Conservation (phyloP, 2,797 vertebrate species). For the Sebastes nivosus region DNA sequence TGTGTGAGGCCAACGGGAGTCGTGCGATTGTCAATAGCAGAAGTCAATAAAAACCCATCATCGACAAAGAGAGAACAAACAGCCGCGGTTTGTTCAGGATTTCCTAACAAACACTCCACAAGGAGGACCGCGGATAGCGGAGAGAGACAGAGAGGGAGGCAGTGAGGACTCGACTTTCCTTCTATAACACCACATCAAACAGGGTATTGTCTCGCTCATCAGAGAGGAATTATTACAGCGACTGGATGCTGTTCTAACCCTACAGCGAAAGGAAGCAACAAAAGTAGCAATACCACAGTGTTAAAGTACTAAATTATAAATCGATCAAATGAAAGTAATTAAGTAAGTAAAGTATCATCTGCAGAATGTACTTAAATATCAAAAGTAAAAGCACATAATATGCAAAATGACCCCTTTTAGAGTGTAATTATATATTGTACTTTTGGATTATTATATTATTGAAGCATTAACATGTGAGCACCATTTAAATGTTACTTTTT, state of each 20-base stretch:
- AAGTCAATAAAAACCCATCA: slow-evolving; percentile 85
- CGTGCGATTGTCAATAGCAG: slow-evolving; percentile 84
- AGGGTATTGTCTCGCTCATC: background rate
- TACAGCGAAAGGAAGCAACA: background rate
- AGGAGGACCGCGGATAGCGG: slow-evolving; percentile 47
- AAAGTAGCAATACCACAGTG: background rate
- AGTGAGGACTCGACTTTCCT: slow-evolving; percentile 27
- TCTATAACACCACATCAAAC: slow-evolving; percentile 23
- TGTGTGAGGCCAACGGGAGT: slow-evolving; percentile 83
- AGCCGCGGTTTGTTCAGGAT: slow-evolving; percentile 86
- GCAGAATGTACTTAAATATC: background rate
- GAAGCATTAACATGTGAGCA: background rate
- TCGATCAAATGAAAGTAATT: background rate
- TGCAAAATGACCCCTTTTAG: background rate
- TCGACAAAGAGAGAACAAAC: slow-evolving; percentile 87
- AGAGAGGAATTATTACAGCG: background rate
- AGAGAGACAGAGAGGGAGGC: slow-evolving; percentile 35
- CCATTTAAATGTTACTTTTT: background rate
- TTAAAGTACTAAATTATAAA: background rate
- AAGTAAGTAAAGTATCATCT: background rate
- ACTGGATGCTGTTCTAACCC: background rate
- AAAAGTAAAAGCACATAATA: background rate
- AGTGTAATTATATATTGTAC: background rate
- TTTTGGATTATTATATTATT: background rate
- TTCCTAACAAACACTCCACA: slow-evolving; percentile 86